Base-by-base conservation (phyloP, 2,113 vertebrate species). In the Sciurus niger region DNA sequence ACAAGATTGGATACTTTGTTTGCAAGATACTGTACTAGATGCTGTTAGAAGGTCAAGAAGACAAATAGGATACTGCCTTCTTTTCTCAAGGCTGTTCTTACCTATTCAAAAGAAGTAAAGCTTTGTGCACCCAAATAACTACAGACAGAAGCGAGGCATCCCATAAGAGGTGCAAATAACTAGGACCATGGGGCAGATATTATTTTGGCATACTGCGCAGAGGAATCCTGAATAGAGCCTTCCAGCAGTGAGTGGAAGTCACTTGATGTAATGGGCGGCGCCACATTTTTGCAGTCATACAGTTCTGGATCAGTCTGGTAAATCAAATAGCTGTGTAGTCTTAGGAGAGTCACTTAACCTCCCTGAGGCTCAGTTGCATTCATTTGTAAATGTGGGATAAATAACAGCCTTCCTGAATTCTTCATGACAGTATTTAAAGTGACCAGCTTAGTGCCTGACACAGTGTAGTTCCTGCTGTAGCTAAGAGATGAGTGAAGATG, bases 341-440 rank as follows among this genome's bases (percentile, higher is more conserved):
- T 55, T 70, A 51, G 46, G 55, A 74, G 92, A 72, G 43, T 72
- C 93, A 92, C n/a, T 89, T 94, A 94, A 73, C 34, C 48, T 89
- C 24, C 84, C 28, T 85, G 12, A 78, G 10, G 32, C 55, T 76
- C 30, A 68, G 51, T 55, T 89, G 18, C 17, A 89, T 80, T 85
- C 51, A 82, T 93, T 80, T 94, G 77, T 90, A 73, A 82, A 48
- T 25, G 6, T 72, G 46, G 12, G 70, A 78, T 89, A 83, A 73
- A 74, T 97, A 89, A 92, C 80, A 67, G 28, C 43, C 2, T 84
- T 83, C 58, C 80, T 92, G 43, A 77, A 55, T 60, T 79, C 51
- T 89, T 93, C 89, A 46, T 82, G 37, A 84, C 55, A 82, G 43
- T 87, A 72, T 70, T 94, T 84, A 60, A 95, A 77, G 55, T 70